Base-by-base conservation (phyloP, 2,888 invertebrate species). In the Lottia gigantea region DNA sequence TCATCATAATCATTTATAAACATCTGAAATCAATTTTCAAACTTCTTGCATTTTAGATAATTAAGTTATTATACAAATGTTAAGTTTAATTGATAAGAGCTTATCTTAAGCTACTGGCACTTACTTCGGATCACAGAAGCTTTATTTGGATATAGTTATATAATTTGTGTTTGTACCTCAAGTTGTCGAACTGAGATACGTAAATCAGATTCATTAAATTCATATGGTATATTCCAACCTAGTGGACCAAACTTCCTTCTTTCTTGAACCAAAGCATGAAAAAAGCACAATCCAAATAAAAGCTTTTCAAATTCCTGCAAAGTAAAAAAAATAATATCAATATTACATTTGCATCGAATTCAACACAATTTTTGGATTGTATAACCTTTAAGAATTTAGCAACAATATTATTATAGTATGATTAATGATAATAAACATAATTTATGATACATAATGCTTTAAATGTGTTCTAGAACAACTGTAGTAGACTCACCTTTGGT, bases 221-320 rank as follows among this genome's bases (percentile, higher is more conserved):
- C 89, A 73, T 89, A 89, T 12, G 89, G 88, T 73, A 89, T 88
- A 72, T 89, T 89, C 89, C 89, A 89, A 4, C 89, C 89, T 6
- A 89, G 75, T 12, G 89, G 86, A 25, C 88, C 89, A 81, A 89
- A 89, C 72, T 89, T 88, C 61, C 88, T 79, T 55, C 89, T 77
- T 75, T 89, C 89, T 76, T 89, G 89, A 8, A 89, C 86, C 67
- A 89, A 66, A 11, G 88, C 89, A 78, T 89, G 89, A 82, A 89
- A 89, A 81, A 89, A 89, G 71, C 89, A 88, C 63, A 89, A 76
- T 6, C 88, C 87, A 84, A 89, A 90, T 63, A 90, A 76, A 40
- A 90, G 81, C 76, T 89, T 87, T 74, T 93, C 91, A 94, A 96
- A 97, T 75, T 92, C 92, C 81, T 88, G 78, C 2, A 77, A 75